phyloP scores from a whole-genome alignment of 2,797 vertebrate species.

The Rallus crepitans region DNA sequence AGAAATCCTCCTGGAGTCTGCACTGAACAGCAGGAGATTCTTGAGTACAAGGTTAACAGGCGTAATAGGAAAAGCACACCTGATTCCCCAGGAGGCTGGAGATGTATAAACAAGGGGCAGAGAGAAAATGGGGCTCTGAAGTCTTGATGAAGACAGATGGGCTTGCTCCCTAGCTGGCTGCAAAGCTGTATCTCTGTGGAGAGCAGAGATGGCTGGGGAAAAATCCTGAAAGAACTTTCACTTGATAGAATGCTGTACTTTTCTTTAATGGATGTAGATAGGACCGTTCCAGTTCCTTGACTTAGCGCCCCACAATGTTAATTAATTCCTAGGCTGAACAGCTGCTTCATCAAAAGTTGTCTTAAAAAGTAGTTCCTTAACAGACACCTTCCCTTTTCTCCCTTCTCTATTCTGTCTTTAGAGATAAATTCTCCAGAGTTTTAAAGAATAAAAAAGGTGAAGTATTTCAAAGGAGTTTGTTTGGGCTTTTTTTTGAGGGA shows the following conservation, averaged over 20 bases:
- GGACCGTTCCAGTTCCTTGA: not conserved
- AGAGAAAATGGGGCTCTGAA: not conserved
- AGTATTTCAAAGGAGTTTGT: not conserved
- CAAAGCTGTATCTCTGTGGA: not conserved
- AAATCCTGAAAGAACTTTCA: not conserved
- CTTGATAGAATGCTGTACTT: not conserved
- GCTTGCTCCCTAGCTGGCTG: not conserved
- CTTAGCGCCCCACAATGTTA: not conserved
- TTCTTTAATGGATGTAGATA: not conserved
- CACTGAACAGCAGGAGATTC: slow-evolving; percentile 39
- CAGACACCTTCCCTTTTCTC: not conserved
- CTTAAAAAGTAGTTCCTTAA: not conserved
- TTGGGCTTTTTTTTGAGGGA: not conserved
- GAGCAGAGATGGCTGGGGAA: not conserved
- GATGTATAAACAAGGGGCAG: not conserved
- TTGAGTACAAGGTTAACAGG: slow-evolving; percentile 7
- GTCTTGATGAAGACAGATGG: not conserved
- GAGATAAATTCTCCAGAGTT: not conserved
- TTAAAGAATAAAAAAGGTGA: not conserved
- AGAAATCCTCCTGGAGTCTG: slow-evolving; percentile 3
- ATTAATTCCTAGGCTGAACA: not conserved
- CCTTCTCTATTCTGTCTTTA: not conserved
- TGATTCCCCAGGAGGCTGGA: not conserved
- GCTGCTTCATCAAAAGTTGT: not conserved
- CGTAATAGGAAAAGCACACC: not conserved